Conservation (phyloP, 2,888 invertebrate genomes). For the Meandrusa payeni region DNA sequence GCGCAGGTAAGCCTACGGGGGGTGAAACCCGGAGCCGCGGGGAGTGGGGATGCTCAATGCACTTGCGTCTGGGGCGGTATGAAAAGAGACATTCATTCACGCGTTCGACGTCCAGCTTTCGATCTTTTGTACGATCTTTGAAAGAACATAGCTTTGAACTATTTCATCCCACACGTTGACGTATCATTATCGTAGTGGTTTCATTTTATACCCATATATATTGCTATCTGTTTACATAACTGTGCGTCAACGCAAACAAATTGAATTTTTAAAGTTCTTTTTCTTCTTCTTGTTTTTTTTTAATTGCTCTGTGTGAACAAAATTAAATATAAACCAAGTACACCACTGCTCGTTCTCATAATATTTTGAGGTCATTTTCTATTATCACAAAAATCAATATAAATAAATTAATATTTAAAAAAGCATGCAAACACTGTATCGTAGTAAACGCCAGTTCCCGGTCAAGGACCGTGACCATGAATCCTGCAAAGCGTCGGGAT, state of each 20-base stretch:
- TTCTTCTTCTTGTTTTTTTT: too few relatives aligned
- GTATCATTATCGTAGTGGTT: conserved; percentile 14
- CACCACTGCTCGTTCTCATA: too few relatives aligned
- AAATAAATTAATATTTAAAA: too few relatives aligned
- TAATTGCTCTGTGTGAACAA: too few relatives aligned
- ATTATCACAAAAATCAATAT: too few relatives aligned
- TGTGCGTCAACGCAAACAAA: not conserved
- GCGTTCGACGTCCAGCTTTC: conserved; percentile 29
- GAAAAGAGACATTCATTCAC: conserved; percentile 38
- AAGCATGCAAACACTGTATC: too few relatives aligned
- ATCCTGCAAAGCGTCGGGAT: too few relatives aligned
- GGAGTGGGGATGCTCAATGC: conserved; percentile 44
- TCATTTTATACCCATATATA: conserved; percentile 12
- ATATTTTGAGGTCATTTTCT: too few relatives aligned
- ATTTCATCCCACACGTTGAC: conserved; percentile 20
- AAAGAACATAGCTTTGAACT: conserved; percentile 25
- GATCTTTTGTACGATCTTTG: conserved; percentile 29
- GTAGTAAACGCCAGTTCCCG: too few relatives aligned
- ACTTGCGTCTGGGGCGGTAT: conserved; percentile 50
- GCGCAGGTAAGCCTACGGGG: conserved; percentile 67
- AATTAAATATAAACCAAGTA: too few relatives aligned
- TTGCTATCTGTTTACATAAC: conserved; percentile 9
- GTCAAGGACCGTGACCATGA: too few relatives aligned
- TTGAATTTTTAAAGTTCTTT: too few relatives aligned
- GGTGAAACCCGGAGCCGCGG: conserved; percentile 29